Conservation (phyloP, 2,113 vertebrate genomes). For the Myiopsitta monachus region DNA sequence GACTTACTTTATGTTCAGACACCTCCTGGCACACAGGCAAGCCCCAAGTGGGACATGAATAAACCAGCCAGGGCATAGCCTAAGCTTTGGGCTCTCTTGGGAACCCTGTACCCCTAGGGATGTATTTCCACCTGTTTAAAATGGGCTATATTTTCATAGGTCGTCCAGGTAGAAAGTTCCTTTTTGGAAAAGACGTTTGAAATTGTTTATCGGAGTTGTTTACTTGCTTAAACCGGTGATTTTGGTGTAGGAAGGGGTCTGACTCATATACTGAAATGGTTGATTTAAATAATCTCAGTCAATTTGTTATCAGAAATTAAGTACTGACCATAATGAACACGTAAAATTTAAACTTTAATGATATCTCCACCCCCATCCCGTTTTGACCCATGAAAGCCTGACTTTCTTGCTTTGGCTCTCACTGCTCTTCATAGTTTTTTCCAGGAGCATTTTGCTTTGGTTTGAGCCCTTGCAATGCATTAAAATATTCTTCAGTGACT, state of each 20-base stretch:
- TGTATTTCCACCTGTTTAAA: neutral
- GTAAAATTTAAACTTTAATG: neutral
- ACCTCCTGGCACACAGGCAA: accelerated
- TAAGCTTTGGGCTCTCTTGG: neutral
- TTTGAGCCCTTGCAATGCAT: neutral
- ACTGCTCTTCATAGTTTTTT: neutral
- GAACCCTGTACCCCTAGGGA: neutral
- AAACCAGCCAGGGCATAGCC: neutral
- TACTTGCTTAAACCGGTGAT: neutral
- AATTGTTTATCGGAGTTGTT: neutral
- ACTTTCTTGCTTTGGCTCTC: neutral
- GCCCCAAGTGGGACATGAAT: accelerated
- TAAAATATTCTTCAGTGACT: neutral
- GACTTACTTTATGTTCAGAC: neutral
- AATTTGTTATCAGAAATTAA: neutral
- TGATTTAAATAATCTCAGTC: neutral
- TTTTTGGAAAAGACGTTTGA: neutral
- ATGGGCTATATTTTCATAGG: neutral
- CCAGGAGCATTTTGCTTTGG: neutral
- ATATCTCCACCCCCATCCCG: neutral
- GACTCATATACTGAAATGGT: neutral
- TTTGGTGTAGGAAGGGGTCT: neutral
- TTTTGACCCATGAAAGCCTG: neutral
- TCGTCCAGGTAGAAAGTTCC: neutral
- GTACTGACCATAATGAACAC: neutral